These are phyloP conservation scores for Tragulus kanchil DNA, from an alignment of 2,113 vertebrate genomes.

Conservation along the genomic window DNA sequence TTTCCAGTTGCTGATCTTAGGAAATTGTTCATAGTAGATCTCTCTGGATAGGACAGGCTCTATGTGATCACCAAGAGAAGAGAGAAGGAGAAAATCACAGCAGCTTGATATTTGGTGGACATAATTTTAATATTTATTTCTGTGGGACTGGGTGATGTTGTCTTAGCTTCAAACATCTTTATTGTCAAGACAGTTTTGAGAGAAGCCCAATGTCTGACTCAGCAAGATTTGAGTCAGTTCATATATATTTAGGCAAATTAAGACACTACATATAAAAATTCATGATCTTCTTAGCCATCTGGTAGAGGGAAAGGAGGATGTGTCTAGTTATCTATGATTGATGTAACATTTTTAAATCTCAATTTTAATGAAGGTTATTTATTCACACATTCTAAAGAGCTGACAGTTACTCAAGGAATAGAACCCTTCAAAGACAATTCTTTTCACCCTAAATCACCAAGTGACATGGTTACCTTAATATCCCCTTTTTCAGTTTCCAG, in stretches of 20 bases:
- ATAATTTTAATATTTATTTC: background rate
- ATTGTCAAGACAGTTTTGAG: background rate
- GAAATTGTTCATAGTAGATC: background rate
- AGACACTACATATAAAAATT: background rate
- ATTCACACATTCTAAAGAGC: background rate
- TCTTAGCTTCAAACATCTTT: background rate
- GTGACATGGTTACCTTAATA: background rate
- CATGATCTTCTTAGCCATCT: background rate
- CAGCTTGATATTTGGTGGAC: background rate
- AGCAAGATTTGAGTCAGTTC: background rate
- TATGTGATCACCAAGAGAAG: background rate
- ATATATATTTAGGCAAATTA: background rate
- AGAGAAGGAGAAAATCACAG: background rate
- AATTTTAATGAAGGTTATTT: slow-evolving; percentile 1
- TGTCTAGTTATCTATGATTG: background rate
- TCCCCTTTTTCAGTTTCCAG: background rate
- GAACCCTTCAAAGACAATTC: background rate
- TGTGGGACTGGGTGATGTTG: background rate
- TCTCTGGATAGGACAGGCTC: background rate
- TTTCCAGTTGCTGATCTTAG: background rate
- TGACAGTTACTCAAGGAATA: background rate
- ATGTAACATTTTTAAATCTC: background rate
- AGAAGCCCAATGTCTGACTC: background rate
- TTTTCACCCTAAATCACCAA: background rate
- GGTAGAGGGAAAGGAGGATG: background rate